Conservation (phyloP, 2,888 invertebrate species). For the Dynastes maya region DNA sequence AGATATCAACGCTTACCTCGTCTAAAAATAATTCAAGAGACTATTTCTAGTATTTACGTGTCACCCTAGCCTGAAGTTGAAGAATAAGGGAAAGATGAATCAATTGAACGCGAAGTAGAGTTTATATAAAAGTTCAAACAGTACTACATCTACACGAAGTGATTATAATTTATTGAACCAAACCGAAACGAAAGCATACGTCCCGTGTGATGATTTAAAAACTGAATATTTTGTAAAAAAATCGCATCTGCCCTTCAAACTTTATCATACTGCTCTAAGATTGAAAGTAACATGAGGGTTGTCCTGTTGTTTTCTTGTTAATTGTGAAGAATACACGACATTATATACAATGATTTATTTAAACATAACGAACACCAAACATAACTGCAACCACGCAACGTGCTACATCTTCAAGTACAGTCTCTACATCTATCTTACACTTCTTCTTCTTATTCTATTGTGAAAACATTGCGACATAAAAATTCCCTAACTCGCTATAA, state of each 20-base stretch:
- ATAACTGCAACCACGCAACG: no score
- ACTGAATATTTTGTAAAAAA: constrained; percentile 70
- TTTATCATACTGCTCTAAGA: constrained; percentile 80
- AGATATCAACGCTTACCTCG: constrained; percentile 74
- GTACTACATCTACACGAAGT: constrained; percentile 90
- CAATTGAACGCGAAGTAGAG: constrained; percentile 89
- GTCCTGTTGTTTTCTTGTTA: no score
- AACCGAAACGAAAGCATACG: constrained; percentile 85
- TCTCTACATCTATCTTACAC: no score
- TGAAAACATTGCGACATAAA: no score
- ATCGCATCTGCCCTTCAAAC: constrained; percentile 77
- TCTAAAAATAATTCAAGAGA: constrained; percentile 63
- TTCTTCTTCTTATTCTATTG: no score
- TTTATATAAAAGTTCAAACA: constrained; percentile 88
- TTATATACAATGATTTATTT: no score
- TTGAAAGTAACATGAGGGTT: constrained; percentile 78
- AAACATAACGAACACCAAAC: no score
- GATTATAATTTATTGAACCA: constrained; percentile 95
- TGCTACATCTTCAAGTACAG: no score
- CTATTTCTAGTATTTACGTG: constrained; percentile 89
- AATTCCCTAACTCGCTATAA: no score
- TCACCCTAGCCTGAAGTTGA: constrained; percentile 84
- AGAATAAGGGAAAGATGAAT: constrained; percentile 80
- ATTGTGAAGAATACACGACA: no score
- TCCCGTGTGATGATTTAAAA: constrained; percentile 77